Conservation (phyloP, 2,888 invertebrate genomes). For the Lasioglossum zephyrum region DNA sequence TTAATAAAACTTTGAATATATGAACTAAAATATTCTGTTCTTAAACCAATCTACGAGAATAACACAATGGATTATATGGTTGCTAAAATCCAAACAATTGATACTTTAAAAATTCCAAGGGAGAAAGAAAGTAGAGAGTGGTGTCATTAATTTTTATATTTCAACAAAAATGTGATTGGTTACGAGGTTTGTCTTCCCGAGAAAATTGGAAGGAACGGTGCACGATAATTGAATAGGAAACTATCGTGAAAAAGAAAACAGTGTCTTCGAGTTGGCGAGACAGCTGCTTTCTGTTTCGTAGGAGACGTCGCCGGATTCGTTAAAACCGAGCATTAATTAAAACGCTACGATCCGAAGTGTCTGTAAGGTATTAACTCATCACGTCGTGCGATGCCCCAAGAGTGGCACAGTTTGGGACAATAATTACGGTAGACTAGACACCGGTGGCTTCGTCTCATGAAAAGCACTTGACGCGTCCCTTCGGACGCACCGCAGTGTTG, state of each 20-base stretch:
- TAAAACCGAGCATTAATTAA: conserved; percentile 30
- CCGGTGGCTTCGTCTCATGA: conserved; percentile 53
- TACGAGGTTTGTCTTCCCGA: not conserved
- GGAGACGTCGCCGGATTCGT: not conserved
- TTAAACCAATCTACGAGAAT: not conserved
- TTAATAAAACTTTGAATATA: not conserved
- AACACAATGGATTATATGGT: not conserved
- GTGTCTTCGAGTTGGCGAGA: not conserved
- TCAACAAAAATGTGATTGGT: not conserved
- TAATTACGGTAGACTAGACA: conserved; percentile 63
- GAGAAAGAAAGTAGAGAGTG: not conserved
- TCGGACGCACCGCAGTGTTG: conserved; percentile 47
- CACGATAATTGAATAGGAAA: not conserved
- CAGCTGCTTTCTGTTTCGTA: not conserved
- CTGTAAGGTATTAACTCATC: conserved; percentile 39
- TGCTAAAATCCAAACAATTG: not conserved
- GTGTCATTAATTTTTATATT: not conserved
- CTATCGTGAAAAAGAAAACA: not conserved
- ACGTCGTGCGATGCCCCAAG: conserved; percentile 27
- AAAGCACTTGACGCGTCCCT: conserved; percentile 61
- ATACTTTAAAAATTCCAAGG: not conserved
- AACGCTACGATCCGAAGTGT: conserved; percentile 35
- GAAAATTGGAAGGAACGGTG: not conserved
- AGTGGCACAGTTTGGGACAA: conserved; percentile 46
- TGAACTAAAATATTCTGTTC: no score